phyloP scores from a whole-genome alignment of 2,113 vertebrate genomes.

The Tamias sibiricus region DNA sequence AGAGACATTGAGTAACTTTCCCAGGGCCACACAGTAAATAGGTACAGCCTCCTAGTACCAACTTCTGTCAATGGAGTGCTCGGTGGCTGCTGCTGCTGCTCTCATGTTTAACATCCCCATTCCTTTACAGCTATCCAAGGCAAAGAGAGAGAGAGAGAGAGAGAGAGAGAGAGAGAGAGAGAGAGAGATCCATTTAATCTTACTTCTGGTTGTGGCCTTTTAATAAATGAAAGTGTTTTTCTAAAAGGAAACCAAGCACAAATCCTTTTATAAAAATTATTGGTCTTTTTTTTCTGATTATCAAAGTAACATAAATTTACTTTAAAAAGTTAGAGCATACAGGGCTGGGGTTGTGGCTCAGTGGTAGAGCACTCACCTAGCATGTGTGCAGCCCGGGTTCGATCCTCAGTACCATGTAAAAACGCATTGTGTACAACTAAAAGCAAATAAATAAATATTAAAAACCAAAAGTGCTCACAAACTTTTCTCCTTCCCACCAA shows the following conservation, averaged over 20 bases:
- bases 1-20: not conserved
- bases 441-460: too few species aligned
- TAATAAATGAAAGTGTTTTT: constrained; percentile 54
- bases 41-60: not conserved
- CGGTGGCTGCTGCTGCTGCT: not conserved
- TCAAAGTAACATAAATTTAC: not conserved
- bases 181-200: not conserved
- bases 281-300: constrained; percentile 38
- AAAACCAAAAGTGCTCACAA: not conserved
- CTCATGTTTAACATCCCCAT: not conserved
- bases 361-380: too few species aligned
- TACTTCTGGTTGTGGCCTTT: not conserved
- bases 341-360: too few species aligned
- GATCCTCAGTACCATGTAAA: too few species aligned
- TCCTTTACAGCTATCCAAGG: not conserved
- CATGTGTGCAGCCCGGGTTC: too few species aligned
- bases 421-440: too few species aligned
- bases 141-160: not conserved
- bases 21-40: not conserved
- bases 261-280: constrained; percentile 36
- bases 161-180: too few species aligned
- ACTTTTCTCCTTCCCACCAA: not conserved
- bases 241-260: constrained; percentile 39
- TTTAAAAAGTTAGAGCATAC: not conserved
- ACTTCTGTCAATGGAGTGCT: too few species aligned